These are phyloP conservation scores for Gnatocerus cornutus DNA, from an alignment of 2,888 invertebrate species.

Conservation along the genomic window DNA sequence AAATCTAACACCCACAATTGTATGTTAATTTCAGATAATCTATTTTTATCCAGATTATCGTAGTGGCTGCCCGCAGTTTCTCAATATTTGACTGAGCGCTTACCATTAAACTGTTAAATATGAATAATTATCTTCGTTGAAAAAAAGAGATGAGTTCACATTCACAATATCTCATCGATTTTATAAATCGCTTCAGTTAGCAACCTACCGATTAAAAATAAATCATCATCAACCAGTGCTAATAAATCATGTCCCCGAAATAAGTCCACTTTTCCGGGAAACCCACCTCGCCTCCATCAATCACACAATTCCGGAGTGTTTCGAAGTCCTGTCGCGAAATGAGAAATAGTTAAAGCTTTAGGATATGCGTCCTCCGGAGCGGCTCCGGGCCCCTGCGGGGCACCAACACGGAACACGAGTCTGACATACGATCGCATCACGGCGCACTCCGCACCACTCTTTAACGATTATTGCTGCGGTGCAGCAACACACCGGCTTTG, in stretches of 20 bases:
- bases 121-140: conserved; percentile 42
- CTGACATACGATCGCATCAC: conserved; percentile 62
- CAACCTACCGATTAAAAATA: conserved; percentile 48
- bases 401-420: conserved; percentile 61
- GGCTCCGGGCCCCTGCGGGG: conserved; percentile 56
- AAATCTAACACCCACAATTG: conserved; percentile 26
- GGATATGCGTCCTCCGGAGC: conserved; percentile 30
- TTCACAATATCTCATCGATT: conserved; percentile 44
- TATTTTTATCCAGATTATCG: conserved; percentile 13
- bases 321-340: conserved; percentile 18
- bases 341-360: conserved; percentile 22
- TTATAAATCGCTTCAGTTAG: conserved; percentile 49
- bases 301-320: conserved; percentile 18
- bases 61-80: conserved; percentile 16
- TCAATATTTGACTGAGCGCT: conserved; percentile 24
- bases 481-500: conserved; percentile 58
- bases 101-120: conserved; percentile 25
- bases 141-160: conserved; percentile 48
- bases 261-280: conserved; percentile 16
- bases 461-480: conserved; percentile 61
- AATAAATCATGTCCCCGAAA: conserved; percentile 44
- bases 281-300: not conserved
- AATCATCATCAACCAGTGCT: conserved; percentile 29
- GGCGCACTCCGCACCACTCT: conserved; percentile 59
- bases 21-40: conserved; percentile 38